These are phyloP conservation scores for Copidosoma aretas DNA, from an alignment of 2,888 invertebrate species.

Conservation along the genomic window DNA sequence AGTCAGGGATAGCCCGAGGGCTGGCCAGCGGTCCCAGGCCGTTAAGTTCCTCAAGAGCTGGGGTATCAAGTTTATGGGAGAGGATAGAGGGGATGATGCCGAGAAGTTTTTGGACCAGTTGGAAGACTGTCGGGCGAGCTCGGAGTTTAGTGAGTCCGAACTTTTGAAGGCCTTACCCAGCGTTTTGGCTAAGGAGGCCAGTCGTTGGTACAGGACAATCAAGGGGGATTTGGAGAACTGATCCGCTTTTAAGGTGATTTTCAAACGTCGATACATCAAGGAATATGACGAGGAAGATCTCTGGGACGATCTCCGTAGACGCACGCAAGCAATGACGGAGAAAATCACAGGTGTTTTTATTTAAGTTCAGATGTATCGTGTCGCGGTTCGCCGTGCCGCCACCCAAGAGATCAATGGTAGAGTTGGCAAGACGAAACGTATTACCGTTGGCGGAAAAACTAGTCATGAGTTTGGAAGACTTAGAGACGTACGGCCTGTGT, in stretches of 20 bases:
- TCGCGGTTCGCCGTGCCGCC: background rate
- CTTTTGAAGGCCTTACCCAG: background rate
- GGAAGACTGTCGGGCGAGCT: background rate
- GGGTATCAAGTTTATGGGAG: background rate
- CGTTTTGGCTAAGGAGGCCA: background rate
- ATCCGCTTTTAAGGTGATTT: background rate
- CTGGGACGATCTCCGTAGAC: background rate
- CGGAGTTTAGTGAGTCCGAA: background rate
- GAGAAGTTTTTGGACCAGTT: background rate
- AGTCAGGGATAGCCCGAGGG: no score
- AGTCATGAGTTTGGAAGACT: no score
- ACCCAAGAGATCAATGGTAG: background rate
- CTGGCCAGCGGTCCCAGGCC: no score
- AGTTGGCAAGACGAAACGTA: background rate
- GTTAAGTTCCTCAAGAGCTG: background rate
- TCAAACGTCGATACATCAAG: no score
- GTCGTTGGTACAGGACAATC: background rate
- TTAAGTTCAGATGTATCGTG: background rate
- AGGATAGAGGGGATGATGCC: background rate
- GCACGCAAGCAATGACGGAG: background rate
- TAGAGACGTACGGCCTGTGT: background rate
- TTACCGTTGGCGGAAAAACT: background rate
- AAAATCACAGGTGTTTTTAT: background rate
- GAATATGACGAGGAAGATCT: constrained; percentile 3
- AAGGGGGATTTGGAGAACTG: background rate